Conservation (phyloP, 2,888 invertebrate species). For the Leptinotarsa tumamoca region DNA sequence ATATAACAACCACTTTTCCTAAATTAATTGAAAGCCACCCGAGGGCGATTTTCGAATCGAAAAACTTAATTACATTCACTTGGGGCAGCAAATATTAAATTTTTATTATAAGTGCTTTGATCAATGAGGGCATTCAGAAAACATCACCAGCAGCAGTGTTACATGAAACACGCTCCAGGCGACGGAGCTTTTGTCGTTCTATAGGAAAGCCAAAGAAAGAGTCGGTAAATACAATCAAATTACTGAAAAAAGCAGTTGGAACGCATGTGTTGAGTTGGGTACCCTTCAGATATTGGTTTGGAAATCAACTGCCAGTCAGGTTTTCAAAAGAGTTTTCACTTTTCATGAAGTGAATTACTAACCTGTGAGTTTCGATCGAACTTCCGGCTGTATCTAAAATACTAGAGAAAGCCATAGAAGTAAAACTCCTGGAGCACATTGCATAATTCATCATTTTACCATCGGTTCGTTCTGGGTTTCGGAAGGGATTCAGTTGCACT, state of each 20-base stretch:
- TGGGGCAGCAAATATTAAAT: conserved; percentile 40
- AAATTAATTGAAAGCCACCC: conserved; percentile 34
- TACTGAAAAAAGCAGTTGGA: conserved; percentile 16
- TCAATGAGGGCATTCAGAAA: conserved; percentile 48
- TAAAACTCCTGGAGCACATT: too few relatives aligned
- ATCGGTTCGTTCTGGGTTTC: too few relatives aligned
- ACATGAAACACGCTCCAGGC: conserved; percentile 43
- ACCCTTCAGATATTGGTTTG: not conserved
- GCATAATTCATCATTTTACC: too few relatives aligned
- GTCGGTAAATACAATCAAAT: conserved; percentile 53
- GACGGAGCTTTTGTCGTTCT: conserved; percentile 51
- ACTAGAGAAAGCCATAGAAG: too few relatives aligned
- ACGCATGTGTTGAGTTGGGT: not conserved
- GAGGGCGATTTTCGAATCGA: conserved; percentile 24
- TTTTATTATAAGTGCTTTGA: conserved; percentile 55
- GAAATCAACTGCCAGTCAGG: not conserved
- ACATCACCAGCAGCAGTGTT: conserved; percentile 51
- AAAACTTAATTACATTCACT: conserved; percentile 39
- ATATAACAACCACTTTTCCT: conserved; percentile 20
- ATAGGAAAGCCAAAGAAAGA: conserved; percentile 43
- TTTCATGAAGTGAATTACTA: too few relatives aligned
- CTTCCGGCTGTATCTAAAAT: too few relatives aligned
- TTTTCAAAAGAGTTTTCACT: too few relatives aligned
- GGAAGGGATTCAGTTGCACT: too few relatives aligned
- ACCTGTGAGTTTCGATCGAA: too few relatives aligned